These are phyloP conservation scores for Rallus crepitans DNA, from an alignment of 2,797 vertebrate species.

Conservation along the genomic window DNA sequence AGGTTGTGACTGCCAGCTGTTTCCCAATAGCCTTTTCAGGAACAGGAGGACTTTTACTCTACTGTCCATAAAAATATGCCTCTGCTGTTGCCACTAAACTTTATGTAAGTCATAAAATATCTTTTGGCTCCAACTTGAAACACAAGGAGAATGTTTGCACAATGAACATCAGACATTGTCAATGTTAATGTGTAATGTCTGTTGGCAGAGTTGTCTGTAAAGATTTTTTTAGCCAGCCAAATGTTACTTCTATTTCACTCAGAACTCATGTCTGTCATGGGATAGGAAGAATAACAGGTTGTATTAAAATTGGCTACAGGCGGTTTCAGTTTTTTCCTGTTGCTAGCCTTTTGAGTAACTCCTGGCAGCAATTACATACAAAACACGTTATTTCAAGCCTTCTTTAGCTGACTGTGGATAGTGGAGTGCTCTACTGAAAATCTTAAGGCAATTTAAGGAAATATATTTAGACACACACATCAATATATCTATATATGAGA, in stretches of 20 bases:
- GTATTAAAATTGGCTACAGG: constrained; percentile 59
- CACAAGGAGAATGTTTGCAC: constrained; percentile 65
- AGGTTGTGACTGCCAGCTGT: constrained; percentile 2
- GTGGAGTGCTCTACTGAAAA: background rate
- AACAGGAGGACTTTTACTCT: constrained; percentile 45
- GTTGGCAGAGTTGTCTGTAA: constrained; percentile 61
- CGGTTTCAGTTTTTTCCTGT: constrained; percentile 3
- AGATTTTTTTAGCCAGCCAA: constrained; percentile 65
- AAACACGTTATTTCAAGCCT: background rate
- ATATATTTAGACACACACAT: background rate
- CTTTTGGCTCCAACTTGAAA: constrained; percentile 48
- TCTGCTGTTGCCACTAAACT: constrained; percentile 53
- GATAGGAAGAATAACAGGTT: constrained; percentile 53
- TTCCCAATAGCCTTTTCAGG: constrained; percentile 7
- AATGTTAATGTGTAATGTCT: constrained; percentile 59
- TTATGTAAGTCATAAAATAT: constrained; percentile 66
- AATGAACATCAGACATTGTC: constrained; percentile 50
- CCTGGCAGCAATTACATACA: background rate
- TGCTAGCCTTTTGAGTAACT: constrained; percentile 67
- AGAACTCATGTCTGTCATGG: constrained; percentile 46
- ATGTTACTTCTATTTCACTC: constrained; percentile 67
- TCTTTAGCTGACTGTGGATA: background rate
- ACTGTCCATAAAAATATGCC: constrained; percentile 52
- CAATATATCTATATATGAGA: background rate
- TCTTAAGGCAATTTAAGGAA: background rate